Conservation (phyloP, 2,797 vertebrate species). For the Valencia hispanica region DNA sequence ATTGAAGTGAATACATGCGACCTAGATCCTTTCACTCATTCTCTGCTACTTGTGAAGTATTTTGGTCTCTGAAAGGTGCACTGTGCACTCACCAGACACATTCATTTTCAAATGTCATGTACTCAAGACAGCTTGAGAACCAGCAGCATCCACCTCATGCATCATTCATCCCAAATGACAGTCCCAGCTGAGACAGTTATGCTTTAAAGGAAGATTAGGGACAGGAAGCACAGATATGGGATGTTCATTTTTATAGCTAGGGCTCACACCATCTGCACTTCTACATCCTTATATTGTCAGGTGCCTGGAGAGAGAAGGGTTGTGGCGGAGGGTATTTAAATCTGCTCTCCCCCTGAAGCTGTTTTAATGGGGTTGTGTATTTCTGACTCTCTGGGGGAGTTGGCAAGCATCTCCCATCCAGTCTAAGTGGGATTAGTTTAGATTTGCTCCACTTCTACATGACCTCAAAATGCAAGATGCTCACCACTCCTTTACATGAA, state of each 20-base stretch:
- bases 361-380: constrained; percentile 27
- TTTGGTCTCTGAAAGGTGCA: constrained; percentile 21
- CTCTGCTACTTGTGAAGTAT: constrained; percentile 53
- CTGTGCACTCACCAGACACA: constrained; percentile 11
- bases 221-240: constrained; percentile 2
- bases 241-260: constrained; percentile 17
- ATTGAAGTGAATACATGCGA: constrained; percentile 23
- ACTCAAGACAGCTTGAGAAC: constrained; percentile 33
- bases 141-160: constrained; percentile 33
- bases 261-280: constrained; percentile 24
- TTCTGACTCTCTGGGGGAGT: constrained; percentile 8
- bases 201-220: constrained; percentile 26
- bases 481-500: constrained; percentile 7
- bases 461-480: constrained; percentile 26
- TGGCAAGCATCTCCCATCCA: background rate
- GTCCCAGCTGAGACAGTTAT: constrained; percentile 20
- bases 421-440: constrained; percentile 22
- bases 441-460: constrained; percentile 19
- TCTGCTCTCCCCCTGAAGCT: constrained; percentile 20
- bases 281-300: constrained; percentile 18
- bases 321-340: constrained; percentile 21
- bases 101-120: constrained; percentile 34
- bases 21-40: constrained; percentile 22
- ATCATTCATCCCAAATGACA: constrained; percentile 51
- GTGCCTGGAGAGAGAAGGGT: constrained; percentile 10